Evolutionary conservation across 2,797 vertebrate species (phyloP).

Genomic region (Platalea minor): DNA sequence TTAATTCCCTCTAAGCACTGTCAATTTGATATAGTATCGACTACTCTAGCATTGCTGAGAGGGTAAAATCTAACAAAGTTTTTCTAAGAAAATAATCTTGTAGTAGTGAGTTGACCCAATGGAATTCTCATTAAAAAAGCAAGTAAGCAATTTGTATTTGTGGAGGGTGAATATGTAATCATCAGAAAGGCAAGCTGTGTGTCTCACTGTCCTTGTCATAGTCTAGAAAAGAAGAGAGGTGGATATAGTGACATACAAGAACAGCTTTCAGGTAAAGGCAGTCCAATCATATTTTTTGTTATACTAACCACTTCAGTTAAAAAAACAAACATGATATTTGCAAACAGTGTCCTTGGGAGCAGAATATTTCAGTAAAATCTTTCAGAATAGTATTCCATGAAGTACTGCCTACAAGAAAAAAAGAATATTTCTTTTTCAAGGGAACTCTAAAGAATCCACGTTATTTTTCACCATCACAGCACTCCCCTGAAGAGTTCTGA

Average conservation of each 20-base stretch:
- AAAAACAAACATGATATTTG: neutral
- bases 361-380: neutral
- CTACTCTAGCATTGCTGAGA: neutral
- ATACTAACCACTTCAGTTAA: neutral
- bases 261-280: neutral
- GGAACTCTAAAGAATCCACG: neutral
- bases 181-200: neutral
- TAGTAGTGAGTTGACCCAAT: neutral
- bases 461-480: neutral
- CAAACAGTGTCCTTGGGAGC: neutral
- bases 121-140: neutral
- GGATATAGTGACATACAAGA: neutral
- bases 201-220: neutral
- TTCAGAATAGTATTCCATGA: neutral
- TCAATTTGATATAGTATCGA: neutral
- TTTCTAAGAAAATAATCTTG: neutral
- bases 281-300: neutral
- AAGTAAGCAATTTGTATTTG: neutral
- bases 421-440: neutral
- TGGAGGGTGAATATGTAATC: neutral
- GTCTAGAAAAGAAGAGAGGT: neutral
- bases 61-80: neutral
- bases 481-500: neutral
- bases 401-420: neutral
- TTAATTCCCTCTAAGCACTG: slow-evolving; percentile 5